Evolutionary conservation across 2,888 invertebrate species (phyloP), one percentile per base, ranked within the genome.

Genomic region (Willowsia nigromaculata): DNA sequence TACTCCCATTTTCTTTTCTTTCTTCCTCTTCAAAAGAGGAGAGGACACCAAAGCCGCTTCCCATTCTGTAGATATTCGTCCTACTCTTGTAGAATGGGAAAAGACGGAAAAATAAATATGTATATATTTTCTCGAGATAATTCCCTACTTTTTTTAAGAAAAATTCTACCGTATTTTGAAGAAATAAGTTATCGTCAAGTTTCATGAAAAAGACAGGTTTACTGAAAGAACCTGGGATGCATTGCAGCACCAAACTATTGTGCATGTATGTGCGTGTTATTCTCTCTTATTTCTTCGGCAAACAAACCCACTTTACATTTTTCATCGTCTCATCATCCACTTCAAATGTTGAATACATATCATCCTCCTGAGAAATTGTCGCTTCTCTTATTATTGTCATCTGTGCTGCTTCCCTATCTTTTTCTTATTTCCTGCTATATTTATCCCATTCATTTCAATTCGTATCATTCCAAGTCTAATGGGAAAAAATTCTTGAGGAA

Each of bases 121-220:
- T n/a, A n/a, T n/a, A 84, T 84, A 40, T 84, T 74, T 40, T 47
- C 43, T 50, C 59, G 30, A 84, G 84, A 84, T 84, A 84, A 84
- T 84, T 84, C 27, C 84, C 56, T 68, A 50, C 50, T 71, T 37
- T 53, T 56, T 56, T 71, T 84, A 43, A 83, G 33, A 83, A 71
- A 68, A 43, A 40, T 5, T 11, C 43, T 43, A 11, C 71, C 13
- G n/a, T 43, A 1, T 33, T 22, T 37, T 74, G 22, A 40, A 43
- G 43, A 74, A 74, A 40, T 18, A 25, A 47, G 71, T 47, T 74
- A 74, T 40, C 71, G 25, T 74, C 71, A 43, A 43, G 1, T 74
- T 74, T 11, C 43, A 22, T 7, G 43, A 74, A 74, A 74, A 15
- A 33, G 22, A 18, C 37, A 37, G 68, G 33, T 68, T 37, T 33